A percentile compares a stretch with the other conserved stretches of the same genome.
Conservation (phyloP, 2,113 vertebrate species). For the Scalopus aquaticus region DNA sequence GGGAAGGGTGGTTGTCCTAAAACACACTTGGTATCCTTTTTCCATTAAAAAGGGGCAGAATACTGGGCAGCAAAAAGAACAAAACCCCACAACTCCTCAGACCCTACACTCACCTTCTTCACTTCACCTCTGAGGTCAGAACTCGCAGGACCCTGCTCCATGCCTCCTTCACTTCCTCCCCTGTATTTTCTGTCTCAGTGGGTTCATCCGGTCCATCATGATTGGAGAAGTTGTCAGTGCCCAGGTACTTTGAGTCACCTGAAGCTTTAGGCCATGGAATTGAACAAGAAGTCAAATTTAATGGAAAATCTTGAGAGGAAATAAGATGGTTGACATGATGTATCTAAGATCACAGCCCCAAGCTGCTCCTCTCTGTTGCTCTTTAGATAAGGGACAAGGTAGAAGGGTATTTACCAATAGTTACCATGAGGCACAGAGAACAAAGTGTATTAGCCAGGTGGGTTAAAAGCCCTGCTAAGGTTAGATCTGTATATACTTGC, state of each 20-base stretch:
- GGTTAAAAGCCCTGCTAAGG: conserved; percentile 3
- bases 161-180: not conserved
- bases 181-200: not conserved
- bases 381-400: not conserved
- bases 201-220: not conserved
- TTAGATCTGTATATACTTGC: not conserved
- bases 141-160: not conserved
- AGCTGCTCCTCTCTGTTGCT: not conserved
- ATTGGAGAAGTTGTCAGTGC: not conserved
- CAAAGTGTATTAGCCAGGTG: not conserved
- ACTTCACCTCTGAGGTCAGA: not conserved
- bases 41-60: not conserved
- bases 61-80: not conserved
- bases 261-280: not conserved
- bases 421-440: not conserved
- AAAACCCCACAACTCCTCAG: not conserved
- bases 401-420: conserved; percentile 15
- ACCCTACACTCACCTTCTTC: not conserved
- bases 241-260: not conserved
- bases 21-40: not conserved
- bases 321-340: not conserved
- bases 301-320: not conserved
- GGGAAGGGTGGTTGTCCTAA: not conserved
- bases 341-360: not conserved
- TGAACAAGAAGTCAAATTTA: not conserved